Evolutionary conservation across 2,888 invertebrate genomes (phyloP), one percentile per base, ranked within the genome.

Genomic region (Brachypterus glaber): DNA sequence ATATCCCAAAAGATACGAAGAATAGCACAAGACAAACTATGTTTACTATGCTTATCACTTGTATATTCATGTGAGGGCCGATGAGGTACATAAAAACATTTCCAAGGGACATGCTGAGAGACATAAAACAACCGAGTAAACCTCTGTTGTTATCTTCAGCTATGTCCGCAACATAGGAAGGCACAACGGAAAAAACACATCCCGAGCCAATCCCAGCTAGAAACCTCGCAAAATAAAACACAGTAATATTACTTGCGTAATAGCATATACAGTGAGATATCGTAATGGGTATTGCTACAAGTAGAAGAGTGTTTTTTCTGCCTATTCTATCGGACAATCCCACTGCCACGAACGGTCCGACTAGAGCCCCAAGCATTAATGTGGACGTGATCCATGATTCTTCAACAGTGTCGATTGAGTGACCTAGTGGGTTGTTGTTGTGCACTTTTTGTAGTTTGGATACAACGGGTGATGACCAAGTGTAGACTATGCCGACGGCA

Each of bases 151-250:
- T 78, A 38, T 79, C 77, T 69, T 84, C 79, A 4, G 87, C 75
- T 21, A 87, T 83, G 63, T 90, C 90, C 30, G 84, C 84, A 43
- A 87, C 76, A 63, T 89, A 90, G 74, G 87, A 82, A 0, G 89
- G 86, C 1, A 78, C 75, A 1, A 79, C 74, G 0, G 81, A 77
- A 64, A 79, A 81, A 13, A 77, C 66, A 55, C 79, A 74, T 0
- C 82, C 79, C 0, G 77, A 71, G 1, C 74, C 76, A 1, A 79
- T 52, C 30, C 83, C 83, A 63, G 72, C 73, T 43, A 69, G 66
- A 49, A 70, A 69, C 37, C 69, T 69, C 36, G 73, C 77, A 8
- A 60, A 71, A 63, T 71, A 76, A 35, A 37, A 42, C 8, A 38
- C 18, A 4, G 13, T 12, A 3, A 46, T 26, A 7, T 25, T 30